Percentiles rank a stretch among this genome's conserved stretches.
These are phyloP conservation scores for Cinclus cinclus DNA, from an alignment of 2,113 vertebrate genomes.

Conservation along the genomic window DNA sequence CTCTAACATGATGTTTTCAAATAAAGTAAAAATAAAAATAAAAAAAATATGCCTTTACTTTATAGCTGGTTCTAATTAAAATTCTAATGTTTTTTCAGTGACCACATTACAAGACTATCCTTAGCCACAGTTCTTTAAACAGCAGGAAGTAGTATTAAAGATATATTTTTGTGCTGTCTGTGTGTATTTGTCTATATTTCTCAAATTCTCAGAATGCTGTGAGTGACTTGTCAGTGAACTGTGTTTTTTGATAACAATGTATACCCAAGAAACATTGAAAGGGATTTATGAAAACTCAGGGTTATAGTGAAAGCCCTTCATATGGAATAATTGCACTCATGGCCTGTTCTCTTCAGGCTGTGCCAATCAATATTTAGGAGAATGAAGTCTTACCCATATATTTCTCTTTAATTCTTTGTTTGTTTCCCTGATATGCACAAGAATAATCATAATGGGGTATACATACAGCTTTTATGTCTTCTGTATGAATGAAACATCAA, in stretches of 20 bases:
- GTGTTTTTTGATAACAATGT: background rate
- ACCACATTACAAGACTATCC: background rate
- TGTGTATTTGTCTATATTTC: background rate
- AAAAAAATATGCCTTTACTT: accelerated
- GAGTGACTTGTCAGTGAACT: background rate
- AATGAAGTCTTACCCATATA: background rate
- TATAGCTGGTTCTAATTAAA: background rate
- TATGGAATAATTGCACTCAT: background rate
- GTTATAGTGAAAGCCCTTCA: background rate
- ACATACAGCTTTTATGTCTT: background rate
- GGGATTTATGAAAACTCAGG: background rate
- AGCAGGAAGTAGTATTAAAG: background rate
- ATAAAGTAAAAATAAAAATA: background rate
- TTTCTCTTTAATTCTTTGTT: background rate
- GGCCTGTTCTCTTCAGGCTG: background rate
- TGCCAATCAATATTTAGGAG: background rate
- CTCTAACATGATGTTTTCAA: background rate
- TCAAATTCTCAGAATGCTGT: background rate
- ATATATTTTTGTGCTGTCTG: background rate
- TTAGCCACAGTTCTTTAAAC: background rate
- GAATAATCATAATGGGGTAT: background rate
- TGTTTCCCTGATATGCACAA: background rate
- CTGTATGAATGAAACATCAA: background rate
- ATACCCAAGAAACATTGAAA: background rate
- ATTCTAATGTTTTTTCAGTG: background rate